Conservation (phyloP, 2,888 invertebrate species). For the Isotomurus palustris region DNA sequence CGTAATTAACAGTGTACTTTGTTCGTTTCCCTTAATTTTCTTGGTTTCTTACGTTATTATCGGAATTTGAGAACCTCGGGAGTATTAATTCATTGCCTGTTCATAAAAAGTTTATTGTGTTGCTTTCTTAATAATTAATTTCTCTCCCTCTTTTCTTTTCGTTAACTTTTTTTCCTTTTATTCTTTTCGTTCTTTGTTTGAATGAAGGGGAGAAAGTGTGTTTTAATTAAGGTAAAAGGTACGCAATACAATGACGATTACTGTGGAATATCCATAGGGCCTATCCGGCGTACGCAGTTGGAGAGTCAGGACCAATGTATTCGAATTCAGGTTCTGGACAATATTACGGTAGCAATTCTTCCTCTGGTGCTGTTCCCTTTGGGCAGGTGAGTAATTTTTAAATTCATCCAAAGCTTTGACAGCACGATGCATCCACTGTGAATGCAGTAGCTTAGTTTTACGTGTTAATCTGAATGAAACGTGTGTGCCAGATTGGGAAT, state of each 20-base stretch:
- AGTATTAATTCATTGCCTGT: background rate
- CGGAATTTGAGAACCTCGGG: background rate
- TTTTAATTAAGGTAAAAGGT: background rate
- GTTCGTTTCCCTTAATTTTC: background rate
- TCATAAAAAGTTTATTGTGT: background rate
- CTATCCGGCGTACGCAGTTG: conserved; percentile 68
- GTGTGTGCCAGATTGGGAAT: no score
- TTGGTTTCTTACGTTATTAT: background rate
- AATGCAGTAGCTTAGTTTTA: no score
- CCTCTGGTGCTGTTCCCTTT: conserved; percentile 57
- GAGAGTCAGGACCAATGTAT: conserved; percentile 59
- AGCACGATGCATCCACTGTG: no score
- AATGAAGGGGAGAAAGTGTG: background rate
- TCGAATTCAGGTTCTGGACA: conserved; percentile 63
- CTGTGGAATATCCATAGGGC: conserved; percentile 48
- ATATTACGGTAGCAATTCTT: conserved; percentile 61
- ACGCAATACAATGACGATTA: background rate
- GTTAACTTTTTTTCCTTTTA: conserved; percentile 5
- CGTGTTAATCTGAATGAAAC: no score
- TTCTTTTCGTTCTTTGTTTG: background rate
- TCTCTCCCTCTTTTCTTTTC: background rate
- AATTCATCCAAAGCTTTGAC: no score
- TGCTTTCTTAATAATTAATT: background rate
- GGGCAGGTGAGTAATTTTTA: conserved; percentile 59
- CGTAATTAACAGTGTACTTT: background rate